Conservation (phyloP, 2,888 invertebrate genomes). For the Ernsta delagoae region DNA sequence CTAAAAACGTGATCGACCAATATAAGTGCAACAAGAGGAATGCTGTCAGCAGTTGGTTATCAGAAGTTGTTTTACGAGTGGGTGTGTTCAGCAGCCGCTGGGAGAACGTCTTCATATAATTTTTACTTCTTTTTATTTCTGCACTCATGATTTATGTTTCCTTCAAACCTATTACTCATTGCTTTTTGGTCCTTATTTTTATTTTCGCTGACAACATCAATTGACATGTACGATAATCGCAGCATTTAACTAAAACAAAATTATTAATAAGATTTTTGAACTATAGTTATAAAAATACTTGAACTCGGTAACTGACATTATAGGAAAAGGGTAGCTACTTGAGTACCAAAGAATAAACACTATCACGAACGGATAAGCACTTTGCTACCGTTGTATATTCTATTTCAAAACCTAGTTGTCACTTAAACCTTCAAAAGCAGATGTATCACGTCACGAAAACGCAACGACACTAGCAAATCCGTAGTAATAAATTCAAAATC, state of each 20-base stretch:
- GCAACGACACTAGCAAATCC: constrained; percentile 7
- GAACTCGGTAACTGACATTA: too few species aligned
- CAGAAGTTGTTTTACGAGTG: constrained; percentile 10
- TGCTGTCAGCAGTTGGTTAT: constrained; percentile 7
- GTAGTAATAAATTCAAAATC: constrained; percentile 29
- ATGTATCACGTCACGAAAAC: constrained; percentile 31
- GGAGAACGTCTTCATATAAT: constrained; percentile 20
- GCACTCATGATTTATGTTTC: constrained; percentile 22
- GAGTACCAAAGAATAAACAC: too few species aligned
- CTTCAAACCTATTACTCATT: constrained; percentile 7
- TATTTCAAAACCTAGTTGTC: constrained; percentile 24
- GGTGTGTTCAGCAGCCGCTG: constrained; percentile 4
- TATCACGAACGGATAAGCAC: background rate
- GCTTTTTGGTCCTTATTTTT: too few species aligned
- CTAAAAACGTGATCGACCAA: background rate
- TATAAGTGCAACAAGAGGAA: background rate
- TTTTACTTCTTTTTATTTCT: constrained; percentile 3
- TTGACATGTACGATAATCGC: too few species aligned
- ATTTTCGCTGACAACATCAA: too few species aligned
- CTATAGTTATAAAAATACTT: too few species aligned
- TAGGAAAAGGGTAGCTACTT: too few species aligned
- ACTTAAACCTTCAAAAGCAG: constrained; percentile 33
- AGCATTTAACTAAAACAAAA: too few species aligned
- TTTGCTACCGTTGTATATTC: constrained; percentile 14
- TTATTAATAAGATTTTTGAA: too few species aligned